A percentile compares a stretch with the other conserved stretches of the same genome.
These are phyloP conservation scores for Ivindomyrus marchei DNA, from an alignment of 2,113 vertebrate genomes.

Conservation along the genomic window DNA sequence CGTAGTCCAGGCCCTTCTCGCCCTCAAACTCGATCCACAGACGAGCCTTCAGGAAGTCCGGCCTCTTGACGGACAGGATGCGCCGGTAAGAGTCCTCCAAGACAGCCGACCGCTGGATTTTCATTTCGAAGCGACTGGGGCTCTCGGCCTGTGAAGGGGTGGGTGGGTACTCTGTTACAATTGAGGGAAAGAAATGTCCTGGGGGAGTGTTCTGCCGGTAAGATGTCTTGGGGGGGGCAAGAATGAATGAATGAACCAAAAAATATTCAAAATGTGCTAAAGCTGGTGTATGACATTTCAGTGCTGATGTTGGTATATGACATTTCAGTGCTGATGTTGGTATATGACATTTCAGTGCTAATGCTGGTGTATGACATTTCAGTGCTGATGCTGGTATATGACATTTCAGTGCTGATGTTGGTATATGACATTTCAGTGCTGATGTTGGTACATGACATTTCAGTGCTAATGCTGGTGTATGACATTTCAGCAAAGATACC, in stretches of 20 bases:
- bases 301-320: neutral
- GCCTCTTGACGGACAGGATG: constrained; percentile 80
- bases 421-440: neutral
- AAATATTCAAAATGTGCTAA: neutral
- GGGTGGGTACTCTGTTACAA: neutral
- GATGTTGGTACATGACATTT: neutral
- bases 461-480: neutral
- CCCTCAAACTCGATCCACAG: constrained; percentile 97
- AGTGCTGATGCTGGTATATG: neutral
- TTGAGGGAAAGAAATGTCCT: neutral
- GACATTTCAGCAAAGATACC: neutral
- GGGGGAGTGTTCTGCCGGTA: neutral
- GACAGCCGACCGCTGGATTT: constrained; percentile 76
- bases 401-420: neutral
- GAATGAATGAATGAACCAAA: neutral
- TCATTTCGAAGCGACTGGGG: constrained; percentile 95
- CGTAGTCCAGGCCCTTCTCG: constrained; percentile 96
- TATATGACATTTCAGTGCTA: neutral
- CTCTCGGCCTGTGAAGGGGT: constrained; percentile 72
- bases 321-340: neutral
- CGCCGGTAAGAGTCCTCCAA: constrained; percentile 93
- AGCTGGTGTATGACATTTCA: neutral
- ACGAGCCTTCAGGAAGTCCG: constrained; percentile 87
- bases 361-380: neutral
- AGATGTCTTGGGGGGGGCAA: neutral